These are phyloP conservation scores for Meda fulgida DNA, from an alignment of 2,797 vertebrate species.

Conservation along the genomic window DNA sequence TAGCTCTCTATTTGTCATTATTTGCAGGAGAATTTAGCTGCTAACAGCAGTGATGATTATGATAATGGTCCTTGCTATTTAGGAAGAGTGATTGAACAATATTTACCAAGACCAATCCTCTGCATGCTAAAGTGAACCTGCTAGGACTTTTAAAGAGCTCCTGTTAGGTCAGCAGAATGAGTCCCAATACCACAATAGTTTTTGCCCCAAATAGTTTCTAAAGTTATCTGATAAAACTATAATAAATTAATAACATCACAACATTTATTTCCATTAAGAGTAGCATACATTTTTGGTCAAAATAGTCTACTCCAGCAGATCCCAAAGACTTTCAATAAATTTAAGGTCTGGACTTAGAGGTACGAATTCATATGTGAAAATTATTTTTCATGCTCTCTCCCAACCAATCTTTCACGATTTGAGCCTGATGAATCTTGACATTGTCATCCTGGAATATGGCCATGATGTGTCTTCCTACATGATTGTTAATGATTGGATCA, in stretches of 20 bases:
- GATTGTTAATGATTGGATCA: too few species aligned
- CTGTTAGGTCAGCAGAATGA: background rate
- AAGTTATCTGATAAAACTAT: background rate
- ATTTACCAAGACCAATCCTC: slow-evolving; percentile 35
- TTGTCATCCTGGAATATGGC: too few species aligned
- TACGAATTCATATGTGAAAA: too few species aligned
- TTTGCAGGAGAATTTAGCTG: slow-evolving; percentile 43
- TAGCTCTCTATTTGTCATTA: slow-evolving; percentile 39
- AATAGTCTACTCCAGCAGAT: too few species aligned
- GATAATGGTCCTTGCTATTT: slow-evolving; percentile 39
- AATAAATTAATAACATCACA: background rate
- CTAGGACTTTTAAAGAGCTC: slow-evolving; percentile 29
- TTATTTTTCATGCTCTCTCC: too few species aligned
- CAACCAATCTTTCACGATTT: too few species aligned
- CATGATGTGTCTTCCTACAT: too few species aligned
- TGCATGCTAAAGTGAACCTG: slow-evolving; percentile 34
- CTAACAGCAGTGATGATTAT: slow-evolving; percentile 45
- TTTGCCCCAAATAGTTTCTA: background rate
- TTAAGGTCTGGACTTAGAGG: too few species aligned
- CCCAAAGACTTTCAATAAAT: too few species aligned
- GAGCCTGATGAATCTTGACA: too few species aligned
- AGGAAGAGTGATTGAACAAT: slow-evolving; percentile 45
- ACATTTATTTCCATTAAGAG: too few species aligned
- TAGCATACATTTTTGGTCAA: too few species aligned
- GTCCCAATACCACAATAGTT: background rate